phyloP scores from a whole-genome alignment of 2,888 invertebrate species.

The Melanostoma mellinum region DNA sequence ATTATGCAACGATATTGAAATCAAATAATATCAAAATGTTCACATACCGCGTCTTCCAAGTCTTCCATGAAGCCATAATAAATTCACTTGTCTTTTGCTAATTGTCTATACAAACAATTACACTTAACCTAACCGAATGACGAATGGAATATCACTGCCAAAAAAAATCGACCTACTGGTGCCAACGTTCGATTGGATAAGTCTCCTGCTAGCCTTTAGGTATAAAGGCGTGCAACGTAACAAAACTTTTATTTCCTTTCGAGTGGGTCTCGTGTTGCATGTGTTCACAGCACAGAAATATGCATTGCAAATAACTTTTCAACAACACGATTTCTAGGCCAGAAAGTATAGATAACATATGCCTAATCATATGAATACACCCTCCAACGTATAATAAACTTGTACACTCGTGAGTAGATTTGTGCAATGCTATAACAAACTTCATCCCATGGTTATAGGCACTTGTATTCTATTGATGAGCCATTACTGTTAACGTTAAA shows the following conservation, averaged over 20 bases:
- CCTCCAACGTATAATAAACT: background rate
- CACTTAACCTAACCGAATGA: slow-evolving; percentile 4
- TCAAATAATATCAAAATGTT: background rate
- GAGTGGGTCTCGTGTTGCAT: slow-evolving; percentile 66
- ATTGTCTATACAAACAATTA: slow-evolving; percentile 23
- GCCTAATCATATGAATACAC: slow-evolving; percentile 24
- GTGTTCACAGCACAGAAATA: slow-evolving; percentile 51
- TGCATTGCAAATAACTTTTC: slow-evolving; percentile 62
- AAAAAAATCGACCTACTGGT: slow-evolving; percentile 32
- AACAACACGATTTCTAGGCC: slow-evolving; percentile 54
- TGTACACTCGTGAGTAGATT: no score
- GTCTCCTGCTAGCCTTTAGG: background rate
- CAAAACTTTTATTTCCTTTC: slow-evolving; percentile 20
- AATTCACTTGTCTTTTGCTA: slow-evolving; percentile 20
- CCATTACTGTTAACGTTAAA: slow-evolving; percentile 19
- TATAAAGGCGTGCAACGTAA: slow-evolving; percentile 33
- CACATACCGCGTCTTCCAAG: slow-evolving; percentile 78
- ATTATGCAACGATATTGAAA: slow-evolving; percentile 9
- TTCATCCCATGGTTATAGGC: slow-evolving; percentile 8
- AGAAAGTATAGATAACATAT: slow-evolving; percentile 1
- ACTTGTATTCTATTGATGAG: slow-evolving; percentile 29
- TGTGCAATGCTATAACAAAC: slow-evolving; percentile 12
- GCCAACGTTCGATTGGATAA: slow-evolving; percentile 48
- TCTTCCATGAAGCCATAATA: slow-evolving; percentile 77
- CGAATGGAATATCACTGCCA: slow-evolving; percentile 4